Evolutionary conservation across 35 echinoderm and acorn worm species (phyloP).

Genomic region (Stichopus chloronotus): DNA sequence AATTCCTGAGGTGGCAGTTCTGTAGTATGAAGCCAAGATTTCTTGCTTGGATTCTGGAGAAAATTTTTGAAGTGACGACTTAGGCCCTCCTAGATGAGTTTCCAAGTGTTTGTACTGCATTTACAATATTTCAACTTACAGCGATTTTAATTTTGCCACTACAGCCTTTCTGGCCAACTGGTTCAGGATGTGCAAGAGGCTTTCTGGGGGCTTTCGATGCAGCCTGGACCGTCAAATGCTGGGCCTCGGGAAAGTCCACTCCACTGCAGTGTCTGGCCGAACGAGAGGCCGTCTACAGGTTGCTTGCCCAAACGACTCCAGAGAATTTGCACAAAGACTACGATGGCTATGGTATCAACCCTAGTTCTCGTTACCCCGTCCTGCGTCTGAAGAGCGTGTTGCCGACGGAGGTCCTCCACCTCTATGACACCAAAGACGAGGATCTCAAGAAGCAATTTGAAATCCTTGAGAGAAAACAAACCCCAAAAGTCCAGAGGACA

Average conservation of each 20-base stretch:
- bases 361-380: constrained; percentile 83
- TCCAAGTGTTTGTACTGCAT: too few relatives aligned
- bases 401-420: constrained; percentile 71
- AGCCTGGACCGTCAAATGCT: constrained; percentile 85
- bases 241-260: constrained; percentile 71
- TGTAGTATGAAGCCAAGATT: too few relatives aligned
- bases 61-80: too few relatives aligned
- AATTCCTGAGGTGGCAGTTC: background rate
- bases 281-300: constrained; percentile 87
- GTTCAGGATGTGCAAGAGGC: constrained; percentile 94
- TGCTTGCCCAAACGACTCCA: constrained; percentile 92
- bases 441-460: constrained; percentile 84
- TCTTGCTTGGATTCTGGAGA: too few relatives aligned
- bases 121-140: too few relatives aligned
- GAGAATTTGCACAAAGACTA: constrained; percentile 90
- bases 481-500: constrained; percentile 63
- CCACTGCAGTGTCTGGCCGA: constrained; percentile 88
- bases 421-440: constrained; percentile 91
- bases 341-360: constrained; percentile 79
- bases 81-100: too few relatives aligned
- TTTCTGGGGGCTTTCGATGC: constrained; percentile 90
- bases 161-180: constrained; percentile 98
- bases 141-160: background rate
- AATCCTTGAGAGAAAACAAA: constrained; percentile 60
- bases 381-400: constrained; percentile 62